Evolutionary conservation across 1,140 invertebrate genomes (phyloP), one percentile per base, ranked within the genome.

Genomic region (Aphaenogaster floridana): DNA sequence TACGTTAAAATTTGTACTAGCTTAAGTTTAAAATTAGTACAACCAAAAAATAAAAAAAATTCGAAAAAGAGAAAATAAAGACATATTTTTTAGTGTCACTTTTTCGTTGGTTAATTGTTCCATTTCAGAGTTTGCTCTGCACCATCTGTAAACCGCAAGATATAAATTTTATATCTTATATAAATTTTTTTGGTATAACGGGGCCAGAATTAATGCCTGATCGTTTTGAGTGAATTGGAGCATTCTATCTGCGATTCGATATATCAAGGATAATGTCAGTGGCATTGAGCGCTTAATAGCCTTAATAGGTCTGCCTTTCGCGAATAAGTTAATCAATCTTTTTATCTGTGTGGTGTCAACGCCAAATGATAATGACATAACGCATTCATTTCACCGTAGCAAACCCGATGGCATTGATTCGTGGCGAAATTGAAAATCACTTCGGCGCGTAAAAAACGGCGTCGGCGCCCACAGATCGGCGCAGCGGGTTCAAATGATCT

Each of bases 261-360:
- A 57, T 63, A 68, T 89, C 87, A 86, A 86, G 54, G 88, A 90
- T 89, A 90, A 86, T 68, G 76, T 86, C 77, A 86, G 7, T 57
- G 48, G 64, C 54, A 72, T 78, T 86, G 69, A 89, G 59, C 34
- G 21, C 36, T 50, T 61, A 86, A 71, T 72, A 61, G 13, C 21
- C 15, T 57, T 61, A 86, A 71, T 72, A 54, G 9, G 2, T 57
- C 9, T 48, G 17, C 21, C 52, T 72, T 34, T 50, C 17, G 84
- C 61, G 52, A 83, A 90, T 89, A 61, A 89, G 50, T 89, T 83
- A 61, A 90, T 89, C 66, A 78, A 57, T 28, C 39, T 42, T 39
- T 71, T 89, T 81, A 59, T 57, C 45, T 52, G 50, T 39, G n/a
- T 28, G 59, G 61, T 78, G 15, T 68, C 74, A 69, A 48, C 42